Percentiles rank a stretch among this genome's conserved stretches.
phyloP scores from a whole-genome alignment of 1,140 invertebrate species.

The Elysia chlorotica region DNA sequence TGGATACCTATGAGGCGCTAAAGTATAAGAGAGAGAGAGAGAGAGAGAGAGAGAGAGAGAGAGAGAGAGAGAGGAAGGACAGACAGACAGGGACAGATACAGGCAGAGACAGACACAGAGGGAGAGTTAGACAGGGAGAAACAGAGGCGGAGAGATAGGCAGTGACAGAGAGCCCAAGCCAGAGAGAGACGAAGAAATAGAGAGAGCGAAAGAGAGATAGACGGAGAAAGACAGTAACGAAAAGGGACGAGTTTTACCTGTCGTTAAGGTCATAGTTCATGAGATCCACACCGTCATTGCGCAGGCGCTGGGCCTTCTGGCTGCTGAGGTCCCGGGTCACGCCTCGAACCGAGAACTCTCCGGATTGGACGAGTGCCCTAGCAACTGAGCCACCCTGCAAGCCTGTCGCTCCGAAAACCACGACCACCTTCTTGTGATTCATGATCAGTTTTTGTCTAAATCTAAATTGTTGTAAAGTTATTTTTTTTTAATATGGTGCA shows the following conservation, averaged over 20 bases:
- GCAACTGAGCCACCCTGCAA: constrained; percentile 33
- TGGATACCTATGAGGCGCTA: not conserved
- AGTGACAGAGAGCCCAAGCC: not conserved
- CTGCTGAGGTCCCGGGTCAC: constrained; percentile 27
- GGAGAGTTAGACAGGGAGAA: too few species aligned
- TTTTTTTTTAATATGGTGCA: too few species aligned
- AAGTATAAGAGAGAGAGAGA: not conserved
- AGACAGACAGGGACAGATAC: not conserved
- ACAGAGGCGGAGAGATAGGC: too few species aligned
- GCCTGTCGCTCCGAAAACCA: constrained; percentile 33
- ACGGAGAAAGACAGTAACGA: not conserved
- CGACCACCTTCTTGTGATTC: not conserved
- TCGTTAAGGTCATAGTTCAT: constrained; percentile 19
- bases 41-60: constrained; percentile 4
- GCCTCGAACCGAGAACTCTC: constrained; percentile 25
- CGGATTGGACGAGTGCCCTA: constrained; percentile 16
- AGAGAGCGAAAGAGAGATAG: not conserved
- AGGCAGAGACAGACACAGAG: not conserved
- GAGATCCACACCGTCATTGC: constrained; percentile 17
- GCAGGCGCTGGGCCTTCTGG: constrained; percentile 20
- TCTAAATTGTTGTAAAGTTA: too few species aligned
- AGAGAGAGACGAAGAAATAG: not conserved
- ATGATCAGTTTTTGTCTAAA: not conserved
- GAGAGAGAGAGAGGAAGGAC: constrained; percentile 2
- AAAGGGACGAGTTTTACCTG: not conserved